phyloP scores from a whole-genome alignment of 2,888 invertebrate species.

The Zhuqinia jingwanae region DNA sequence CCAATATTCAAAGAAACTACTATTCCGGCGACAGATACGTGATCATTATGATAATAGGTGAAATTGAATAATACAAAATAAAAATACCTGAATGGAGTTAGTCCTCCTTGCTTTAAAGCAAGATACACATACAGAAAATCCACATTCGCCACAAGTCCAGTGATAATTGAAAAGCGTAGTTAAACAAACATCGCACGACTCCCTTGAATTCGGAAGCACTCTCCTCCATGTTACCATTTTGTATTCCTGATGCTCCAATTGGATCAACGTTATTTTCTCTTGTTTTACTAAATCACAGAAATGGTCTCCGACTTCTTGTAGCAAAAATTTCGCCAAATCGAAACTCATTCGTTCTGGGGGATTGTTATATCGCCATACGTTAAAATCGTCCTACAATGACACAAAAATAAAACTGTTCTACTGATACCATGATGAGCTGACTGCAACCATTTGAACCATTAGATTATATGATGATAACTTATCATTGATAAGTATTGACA shows the following conservation, averaged over 20 bases:
- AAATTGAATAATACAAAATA: too few relatives aligned
- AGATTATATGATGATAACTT: too few relatives aligned
- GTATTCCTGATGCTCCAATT: constrained; percentile 24
- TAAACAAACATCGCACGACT: constrained; percentile 97
- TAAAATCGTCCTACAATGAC: constrained; percentile 93
- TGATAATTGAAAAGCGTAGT: constrained; percentile 99
- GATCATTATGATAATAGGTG: not conserved
- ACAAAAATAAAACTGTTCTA: too few relatives aligned
- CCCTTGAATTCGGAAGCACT: constrained; percentile 96
- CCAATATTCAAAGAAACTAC: not conserved
- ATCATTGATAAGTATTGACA: too few relatives aligned
- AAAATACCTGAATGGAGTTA: not conserved
- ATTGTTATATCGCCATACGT: constrained; percentile 90
- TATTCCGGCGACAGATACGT: not conserved
- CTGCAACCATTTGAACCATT: too few relatives aligned
- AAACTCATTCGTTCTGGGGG: constrained; percentile 88
- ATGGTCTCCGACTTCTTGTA: constrained; percentile 90
- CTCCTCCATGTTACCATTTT: constrained; percentile 90
- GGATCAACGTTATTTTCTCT: constrained; percentile 89
- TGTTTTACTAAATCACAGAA: constrained; percentile 96
- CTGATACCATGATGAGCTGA: too few relatives aligned
- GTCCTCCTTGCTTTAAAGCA: constrained; percentile 90
- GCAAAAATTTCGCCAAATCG: constrained; percentile 94
- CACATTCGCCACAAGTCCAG: constrained; percentile 90
- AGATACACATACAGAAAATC: constrained; percentile 97